Percentiles rank a stretch among this genome's conserved stretches.
Evolutionary conservation across 2,888 invertebrate genomes (phyloP).

Genomic region (Ornithoptera priamus): DNA sequence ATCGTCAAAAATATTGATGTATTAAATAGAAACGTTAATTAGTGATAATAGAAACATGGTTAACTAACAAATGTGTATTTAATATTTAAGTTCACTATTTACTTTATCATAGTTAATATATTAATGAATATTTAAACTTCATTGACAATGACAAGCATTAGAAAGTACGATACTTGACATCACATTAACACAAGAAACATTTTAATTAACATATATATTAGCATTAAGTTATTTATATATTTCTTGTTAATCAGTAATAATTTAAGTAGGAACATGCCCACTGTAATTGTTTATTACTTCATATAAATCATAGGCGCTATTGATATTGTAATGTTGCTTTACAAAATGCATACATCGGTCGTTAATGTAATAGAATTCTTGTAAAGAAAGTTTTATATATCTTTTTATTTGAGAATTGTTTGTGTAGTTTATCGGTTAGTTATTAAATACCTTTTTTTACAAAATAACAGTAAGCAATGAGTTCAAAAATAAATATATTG

Average conservation of each 20-base stretch:
- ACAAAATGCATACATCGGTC: conserved; percentile 2
- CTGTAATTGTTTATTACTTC: conserved; percentile 1
- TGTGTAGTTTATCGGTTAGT: background rate
- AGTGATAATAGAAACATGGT: background rate
- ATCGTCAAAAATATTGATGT: background rate
- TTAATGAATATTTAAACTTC: conserved; percentile 1
- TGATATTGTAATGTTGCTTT: conserved; percentile 1
- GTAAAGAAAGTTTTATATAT: background rate
- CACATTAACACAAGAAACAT: conserved; percentile 19
- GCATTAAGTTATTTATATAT: conserved; percentile 15
- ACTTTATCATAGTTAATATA: background rate
- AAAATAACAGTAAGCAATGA: no score
- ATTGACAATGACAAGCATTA: background rate
- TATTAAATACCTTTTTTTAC: no score
- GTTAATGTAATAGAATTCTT: conserved; percentile 2
- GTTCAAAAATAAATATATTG: no score
- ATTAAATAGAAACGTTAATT: background rate
- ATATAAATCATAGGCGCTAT: background rate
- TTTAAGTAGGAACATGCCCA: background rate
- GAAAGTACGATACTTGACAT: conserved; percentile 17
- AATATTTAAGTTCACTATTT: conserved; percentile 1
- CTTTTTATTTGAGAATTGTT: background rate
- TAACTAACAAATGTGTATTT: background rate
- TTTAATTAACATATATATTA: conserved; percentile 18
- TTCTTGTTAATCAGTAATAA: conserved; percentile 2